A percentile compares a stretch with the other conserved stretches of the same genome.
Conservation (phyloP, 2,797 vertebrate genomes). For the Erithacus rubecula region DNA sequence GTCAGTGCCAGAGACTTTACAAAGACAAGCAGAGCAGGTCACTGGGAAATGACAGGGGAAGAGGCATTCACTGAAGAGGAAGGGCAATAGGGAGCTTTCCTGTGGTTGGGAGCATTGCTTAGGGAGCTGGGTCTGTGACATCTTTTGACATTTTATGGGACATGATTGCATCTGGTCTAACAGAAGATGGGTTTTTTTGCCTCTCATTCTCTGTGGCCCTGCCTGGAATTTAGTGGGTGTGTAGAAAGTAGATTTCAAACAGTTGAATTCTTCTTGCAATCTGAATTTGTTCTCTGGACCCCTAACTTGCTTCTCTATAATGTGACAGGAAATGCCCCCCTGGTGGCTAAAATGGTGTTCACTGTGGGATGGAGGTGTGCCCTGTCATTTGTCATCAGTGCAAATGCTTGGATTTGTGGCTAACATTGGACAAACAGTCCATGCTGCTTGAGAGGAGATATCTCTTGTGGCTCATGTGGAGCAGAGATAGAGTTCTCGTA, state of each 20-base stretch:
- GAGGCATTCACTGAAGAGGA: background rate
- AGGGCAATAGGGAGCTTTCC: background rate
- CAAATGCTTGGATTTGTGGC: background rate
- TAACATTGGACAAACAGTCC: background rate
- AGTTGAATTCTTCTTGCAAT: background rate
- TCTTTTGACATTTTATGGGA: background rate
- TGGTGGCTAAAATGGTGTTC: background rate
- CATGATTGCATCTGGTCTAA: background rate
- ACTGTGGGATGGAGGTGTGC: background rate
- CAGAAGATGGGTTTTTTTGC: background rate
- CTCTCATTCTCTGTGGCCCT: background rate
- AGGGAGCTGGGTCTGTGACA: background rate
- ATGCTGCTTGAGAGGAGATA: background rate
- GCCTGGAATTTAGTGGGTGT: background rate
- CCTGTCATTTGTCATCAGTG: background rate
- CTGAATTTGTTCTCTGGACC: background rate
- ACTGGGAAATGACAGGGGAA: background rate
- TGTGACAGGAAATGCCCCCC: background rate
- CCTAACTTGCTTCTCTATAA: background rate
- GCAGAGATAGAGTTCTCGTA: background rate
- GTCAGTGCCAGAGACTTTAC: background rate
- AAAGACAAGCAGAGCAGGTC: background rate
- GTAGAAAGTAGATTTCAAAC: background rate
- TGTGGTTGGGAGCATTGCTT: background rate
- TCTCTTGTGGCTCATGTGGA: background rate